phyloP scores from a whole-genome alignment of 1,140 invertebrate species.

The Drosophila melanica region DNA sequence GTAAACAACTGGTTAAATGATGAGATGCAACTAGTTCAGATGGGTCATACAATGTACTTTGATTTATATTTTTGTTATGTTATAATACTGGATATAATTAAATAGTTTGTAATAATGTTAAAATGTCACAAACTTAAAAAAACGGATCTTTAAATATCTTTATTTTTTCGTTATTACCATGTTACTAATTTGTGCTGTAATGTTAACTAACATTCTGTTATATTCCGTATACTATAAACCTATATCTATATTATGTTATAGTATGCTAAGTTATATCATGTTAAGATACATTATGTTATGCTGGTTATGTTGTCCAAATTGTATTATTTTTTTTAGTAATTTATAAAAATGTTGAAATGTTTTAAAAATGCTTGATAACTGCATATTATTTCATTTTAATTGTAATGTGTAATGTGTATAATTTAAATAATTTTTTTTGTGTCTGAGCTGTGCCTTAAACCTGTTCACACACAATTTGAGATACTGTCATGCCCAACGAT shows the following conservation, averaged over 20 bases:
- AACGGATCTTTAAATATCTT: too few relatives aligned
- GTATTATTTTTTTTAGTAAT: too few relatives aligned
- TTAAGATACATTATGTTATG: background rate
- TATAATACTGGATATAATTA: too few relatives aligned
- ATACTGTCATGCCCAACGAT: background rate
- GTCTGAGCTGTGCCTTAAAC: slow-evolving; percentile 11
- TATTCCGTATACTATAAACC: background rate
- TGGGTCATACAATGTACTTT: background rate
- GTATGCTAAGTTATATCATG: background rate
- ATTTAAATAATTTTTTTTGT: background rate
- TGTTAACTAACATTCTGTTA: background rate
- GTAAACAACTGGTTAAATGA: background rate
- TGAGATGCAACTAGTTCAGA: background rate
- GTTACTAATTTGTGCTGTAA: background rate
- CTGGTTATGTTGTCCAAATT: background rate
- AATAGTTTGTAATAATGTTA: too few relatives aligned
- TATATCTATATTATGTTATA: too few relatives aligned
- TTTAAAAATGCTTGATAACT: too few relatives aligned
- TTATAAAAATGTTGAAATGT: background rate
- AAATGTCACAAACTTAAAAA: too few relatives aligned
- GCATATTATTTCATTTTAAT: background rate
- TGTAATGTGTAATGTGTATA: background rate
- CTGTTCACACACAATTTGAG: slow-evolving; percentile 15
- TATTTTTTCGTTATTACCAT: too few relatives aligned
- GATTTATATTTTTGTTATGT: background rate